A percentile compares a stretch with the other conserved stretches of the same genome.
These are phyloP conservation scores for Sycophaga agraensis DNA, from an alignment of 1,140 invertebrate genomes.

Conservation along the genomic window DNA sequence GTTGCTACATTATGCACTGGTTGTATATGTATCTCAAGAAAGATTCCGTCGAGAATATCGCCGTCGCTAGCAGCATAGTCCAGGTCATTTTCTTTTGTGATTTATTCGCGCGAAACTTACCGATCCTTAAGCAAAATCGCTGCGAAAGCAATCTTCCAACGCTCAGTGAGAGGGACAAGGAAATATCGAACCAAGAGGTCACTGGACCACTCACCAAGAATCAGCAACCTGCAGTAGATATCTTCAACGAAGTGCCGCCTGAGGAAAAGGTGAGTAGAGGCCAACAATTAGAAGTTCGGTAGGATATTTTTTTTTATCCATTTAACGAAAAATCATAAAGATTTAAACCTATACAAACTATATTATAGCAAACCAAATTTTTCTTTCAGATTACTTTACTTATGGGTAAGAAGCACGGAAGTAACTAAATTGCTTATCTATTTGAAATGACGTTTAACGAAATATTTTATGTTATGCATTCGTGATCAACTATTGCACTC, in stretches of 20 bases:
- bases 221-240: too few relatives aligned
- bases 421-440: too few relatives aligned
- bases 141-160: too few relatives aligned
- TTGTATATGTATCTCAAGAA: not conserved
- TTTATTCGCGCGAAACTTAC: conserved; percentile 18
- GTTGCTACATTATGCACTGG: conserved; percentile 25
- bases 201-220: too few relatives aligned
- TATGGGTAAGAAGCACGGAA: not conserved
- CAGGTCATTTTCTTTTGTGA: conserved; percentile 24
- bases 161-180: too few relatives aligned
- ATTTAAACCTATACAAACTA: not conserved
- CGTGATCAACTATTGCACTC: conserved; percentile 12
- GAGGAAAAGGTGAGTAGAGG: conserved; percentile 4
- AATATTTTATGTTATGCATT: not conserved
- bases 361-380: not conserved
- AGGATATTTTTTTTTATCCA: too few relatives aligned
- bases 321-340: too few relatives aligned
- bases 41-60: not conserved
- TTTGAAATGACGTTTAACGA: too few relatives aligned
- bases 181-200: too few relatives aligned
- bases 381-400: conserved; percentile 19
- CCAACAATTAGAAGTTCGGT: too few relatives aligned
- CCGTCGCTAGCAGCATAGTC: not conserved
- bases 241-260: too few relatives aligned
- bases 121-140: conserved; percentile 10